Base-by-base conservation (phyloP, 2,888 invertebrate species). In the Andrena hattorfiana region DNA sequence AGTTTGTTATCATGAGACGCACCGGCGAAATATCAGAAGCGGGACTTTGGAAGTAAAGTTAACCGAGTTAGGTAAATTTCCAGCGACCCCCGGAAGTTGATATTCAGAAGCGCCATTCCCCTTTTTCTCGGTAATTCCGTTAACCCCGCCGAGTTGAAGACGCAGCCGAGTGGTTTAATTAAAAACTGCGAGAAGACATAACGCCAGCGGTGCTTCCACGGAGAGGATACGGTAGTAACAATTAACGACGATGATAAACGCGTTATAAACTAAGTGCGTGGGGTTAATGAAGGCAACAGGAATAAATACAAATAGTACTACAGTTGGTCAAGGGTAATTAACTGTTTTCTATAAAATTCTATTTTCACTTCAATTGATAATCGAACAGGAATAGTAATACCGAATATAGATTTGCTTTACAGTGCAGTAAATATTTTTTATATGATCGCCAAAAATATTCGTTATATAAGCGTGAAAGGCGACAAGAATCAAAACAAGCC, bases 81-180 rank as follows among this genome's bases (percentile, higher is more conserved):
- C 71, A 71, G 71, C 48, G 42, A 56, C 35, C 64, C 26, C n/a
- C 66, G 67, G 80, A 82, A 80, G 75, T 82, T 80, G 62, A 70
- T 75, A 70, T 66, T 75, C 66, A 64, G 80, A 64, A 54, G 20
- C 76, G 28, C 48, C 48, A 20, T 71, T 62, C 48, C 63, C 51
- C 67, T 59, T 56, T 77, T 82, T 74, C 76, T 63, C 67, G 63
- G 56, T 71, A 74, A 83, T 83, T 83, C 77, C 42, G 74, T 83
- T 77, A 83, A 59, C 69, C 62, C 30, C 8, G 10, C 1, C 23
- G 35, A 69, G 70, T 74, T 63, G 4, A 48, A 76, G 68, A 71
- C 48, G 59, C 51, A 54, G 72, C 32, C 42, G 59, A 48, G 20
- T 51, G 69, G 26, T 71, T 76, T 79, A 77, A 77, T 81, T 81